Evolutionary conservation across 2,888 invertebrate genomes (phyloP), one percentile per base, ranked within the genome.

Genomic region (Eucera pruinosa): DNA sequence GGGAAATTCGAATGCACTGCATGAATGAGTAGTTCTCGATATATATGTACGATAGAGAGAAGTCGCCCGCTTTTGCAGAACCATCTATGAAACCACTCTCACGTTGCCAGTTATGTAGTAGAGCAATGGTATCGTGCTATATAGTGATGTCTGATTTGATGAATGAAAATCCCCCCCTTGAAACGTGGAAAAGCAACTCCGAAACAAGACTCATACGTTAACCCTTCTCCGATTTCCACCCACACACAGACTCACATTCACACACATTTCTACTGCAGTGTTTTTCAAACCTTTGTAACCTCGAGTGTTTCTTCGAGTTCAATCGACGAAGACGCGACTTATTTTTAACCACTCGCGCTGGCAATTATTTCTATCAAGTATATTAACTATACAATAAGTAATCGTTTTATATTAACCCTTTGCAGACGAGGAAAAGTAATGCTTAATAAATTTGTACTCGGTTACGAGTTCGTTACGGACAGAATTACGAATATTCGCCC

Each of bases 21-120:
- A 81, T 78, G 73, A 61, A 65, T 48, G 61, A 67, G 66, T 73
- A 67, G 66, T 70, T 74, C 62, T 72, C 72, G 66, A 81, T 75
- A 78, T n/a, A n/a, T 72, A 72, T 79, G 75, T 72, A 66, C 61
- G 58, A 77, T 76, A 78, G 61, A 76, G 70, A 41, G 43, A 60
- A 69, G 69, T 78, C 78, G 66, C 62, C 76, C 71, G 76, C 65
- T 78, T 71, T 71, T 76, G 71, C 78, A 78, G 71, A 67, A 62
- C 62, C 71, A 78, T 75, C 47, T 78, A 78, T 77, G 58, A 77
- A 68, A 77, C 45, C 67, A 75, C 65, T 58, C 55, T 71, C 76
- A 81, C 79, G 55, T 65, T 71, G 83, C 78, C 83, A 83, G 81
- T 81, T 76, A 73, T 66, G 76, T 82, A 83, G 83, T 83, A 84